Evolutionary conservation across 2,888 invertebrate species (phyloP), one percentile per base, ranked within the genome.

Genomic region (Nasonia oneida): DNA sequence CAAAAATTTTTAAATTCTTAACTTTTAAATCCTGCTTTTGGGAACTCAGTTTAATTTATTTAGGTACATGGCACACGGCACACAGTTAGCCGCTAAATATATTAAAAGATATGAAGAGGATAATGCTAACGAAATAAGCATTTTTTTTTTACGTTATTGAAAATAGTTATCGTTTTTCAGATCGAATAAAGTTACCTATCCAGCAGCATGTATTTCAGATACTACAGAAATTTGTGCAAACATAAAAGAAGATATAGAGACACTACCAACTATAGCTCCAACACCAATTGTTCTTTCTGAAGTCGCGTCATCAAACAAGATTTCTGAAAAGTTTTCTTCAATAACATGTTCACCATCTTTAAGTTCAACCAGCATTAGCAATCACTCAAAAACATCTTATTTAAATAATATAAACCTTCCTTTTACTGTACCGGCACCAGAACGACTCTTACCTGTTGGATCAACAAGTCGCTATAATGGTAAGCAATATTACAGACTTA

Each of bases 401-500:
- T 4, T 1, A 23, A 15, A 8, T n/a, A 42, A 73, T 42, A 47
- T n/a, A 8, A 8, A 75, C 18, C 39, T 81, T 15, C 74, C 74
- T 14, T 61, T 81, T 33, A 47, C 39, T 42, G 33, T 81, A 33
- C 81, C 81, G 15, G 74, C 81, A 8, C 61, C 74, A n/a, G 81
- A 81, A 47, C 12, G 81, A n/a, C 53, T 81, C 5, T 81, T 81
- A 75, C 81, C 81, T 10, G 33, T 81, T 5, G 81, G 81, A 42
- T 74, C 81, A 61, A 64, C 39, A 5, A 18, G n/a, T 29, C 70
- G 80, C 1, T 23, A 23, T 67, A 29, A 18, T 14, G 42, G 70
- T 70, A 79, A 61, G 23, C 2, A 39, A 57, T 23, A 14, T 50
- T 47, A 67, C 12, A 29, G 8, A 29, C 29, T 6, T 70, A 29